These are phyloP conservation scores for Rhea americana DNA, from an alignment of 2,113 vertebrate species.

Conservation along the genomic window DNA sequence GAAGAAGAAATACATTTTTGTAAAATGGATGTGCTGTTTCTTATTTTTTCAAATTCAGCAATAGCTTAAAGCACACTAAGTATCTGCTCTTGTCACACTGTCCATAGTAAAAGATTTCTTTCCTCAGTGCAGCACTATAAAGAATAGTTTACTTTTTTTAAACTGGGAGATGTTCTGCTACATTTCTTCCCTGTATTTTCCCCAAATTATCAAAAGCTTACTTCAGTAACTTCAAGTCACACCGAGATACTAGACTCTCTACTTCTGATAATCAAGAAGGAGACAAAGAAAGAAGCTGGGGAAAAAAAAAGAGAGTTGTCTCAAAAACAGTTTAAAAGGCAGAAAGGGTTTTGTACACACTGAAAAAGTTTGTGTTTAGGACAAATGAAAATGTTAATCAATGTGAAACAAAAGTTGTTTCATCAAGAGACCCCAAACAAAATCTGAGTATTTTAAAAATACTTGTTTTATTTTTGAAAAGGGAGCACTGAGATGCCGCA, in stretches of 20 bases:
- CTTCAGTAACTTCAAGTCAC: neutral
- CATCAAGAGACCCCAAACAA: slow-evolving; percentile 4
- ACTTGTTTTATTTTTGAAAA: neutral
- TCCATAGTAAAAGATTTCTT: neutral
- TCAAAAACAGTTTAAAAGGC: neutral
- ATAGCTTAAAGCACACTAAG: neutral
- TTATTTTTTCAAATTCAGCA: neutral
- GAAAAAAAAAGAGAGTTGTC: neutral
- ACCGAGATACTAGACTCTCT: neutral
- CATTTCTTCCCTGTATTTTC: neutral
- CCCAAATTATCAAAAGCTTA: neutral
- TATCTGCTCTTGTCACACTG: neutral
- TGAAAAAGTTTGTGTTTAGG: neutral
- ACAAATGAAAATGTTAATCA: neutral
- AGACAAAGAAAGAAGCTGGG: neutral
- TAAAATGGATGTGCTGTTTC: neutral
- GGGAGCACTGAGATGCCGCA: rapidly evolving
- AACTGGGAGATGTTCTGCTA: neutral
- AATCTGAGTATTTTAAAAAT: neutral
- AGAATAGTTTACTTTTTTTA: neutral
- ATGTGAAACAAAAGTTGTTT: neutral
- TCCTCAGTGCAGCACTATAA: neutral
- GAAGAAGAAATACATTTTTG: neutral
- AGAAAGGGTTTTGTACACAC: neutral
- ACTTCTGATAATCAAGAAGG: neutral